Percentiles rank a stretch among this genome's conserved stretches.
Conservation (phyloP, 2,888 invertebrate species). For the Cephus pygmeus region DNA sequence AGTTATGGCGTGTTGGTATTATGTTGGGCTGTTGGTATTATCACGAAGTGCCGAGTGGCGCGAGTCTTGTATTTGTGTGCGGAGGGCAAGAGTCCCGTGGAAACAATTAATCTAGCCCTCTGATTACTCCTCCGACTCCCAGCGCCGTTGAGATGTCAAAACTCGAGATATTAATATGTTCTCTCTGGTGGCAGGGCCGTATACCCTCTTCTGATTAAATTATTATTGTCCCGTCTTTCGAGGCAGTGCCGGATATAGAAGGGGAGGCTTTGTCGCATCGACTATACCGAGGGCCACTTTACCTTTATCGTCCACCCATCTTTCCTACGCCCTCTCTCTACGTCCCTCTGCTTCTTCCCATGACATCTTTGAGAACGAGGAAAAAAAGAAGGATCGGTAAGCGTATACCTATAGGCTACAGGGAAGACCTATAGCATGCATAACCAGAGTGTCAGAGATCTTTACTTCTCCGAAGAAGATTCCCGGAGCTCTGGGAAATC, state of each 20-base stretch:
- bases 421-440: neutral
- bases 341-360: neutral
- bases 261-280: slow-evolving; percentile 4
- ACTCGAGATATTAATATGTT: slow-evolving; percentile 66
- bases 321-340: slow-evolving; percentile 1
- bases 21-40: slow-evolving; percentile 33
- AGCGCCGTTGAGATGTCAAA: slow-evolving; percentile 55
- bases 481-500: neutral
- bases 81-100: slow-evolving; percentile 58
- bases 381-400: neutral
- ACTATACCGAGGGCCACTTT: slow-evolving; percentile 5
- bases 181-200: slow-evolving; percentile 49
- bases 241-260: neutral
- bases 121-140: slow-evolving; percentile 57
- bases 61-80: slow-evolving; percentile 21
- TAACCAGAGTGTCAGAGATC: neutral
- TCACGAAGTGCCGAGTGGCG: neutral
- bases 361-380: slow-evolving; percentile 1
- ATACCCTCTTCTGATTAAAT: slow-evolving; percentile 50
- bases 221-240: slow-evolving; percentile 41
- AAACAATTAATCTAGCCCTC: slow-evolving; percentile 65
- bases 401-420: neutral
- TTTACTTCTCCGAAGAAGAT: neutral
- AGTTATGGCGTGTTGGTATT: slow-evolving; percentile 46
- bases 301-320: slow-evolving; percentile 1